These are phyloP conservation scores for Ceraclea dissimilis DNA, from an alignment of 2,888 invertebrate genomes.

Conservation along the genomic window DNA sequence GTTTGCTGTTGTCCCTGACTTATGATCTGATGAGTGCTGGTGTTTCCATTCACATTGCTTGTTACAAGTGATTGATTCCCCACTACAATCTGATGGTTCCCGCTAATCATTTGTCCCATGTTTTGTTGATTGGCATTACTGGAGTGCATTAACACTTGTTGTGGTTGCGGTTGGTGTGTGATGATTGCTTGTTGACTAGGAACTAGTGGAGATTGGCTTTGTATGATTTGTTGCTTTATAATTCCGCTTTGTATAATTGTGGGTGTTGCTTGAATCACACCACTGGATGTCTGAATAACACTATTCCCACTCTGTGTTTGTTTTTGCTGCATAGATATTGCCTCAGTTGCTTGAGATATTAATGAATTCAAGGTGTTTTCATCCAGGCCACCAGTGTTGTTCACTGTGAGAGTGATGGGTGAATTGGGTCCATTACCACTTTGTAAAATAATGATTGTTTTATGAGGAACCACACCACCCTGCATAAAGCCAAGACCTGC, in stretches of 20 bases:
- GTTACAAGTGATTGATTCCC: slow-evolving; percentile 37
- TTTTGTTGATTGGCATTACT: slow-evolving; percentile 12
- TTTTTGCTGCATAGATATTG: slow-evolving; percentile 42
- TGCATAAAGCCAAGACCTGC: slow-evolving; percentile 41
- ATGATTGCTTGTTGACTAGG: slow-evolving; percentile 45
- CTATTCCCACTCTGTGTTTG: slow-evolving; percentile 15
- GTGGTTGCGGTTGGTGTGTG: slow-evolving; percentile 43
- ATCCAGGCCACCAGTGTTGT: slow-evolving; percentile 47
- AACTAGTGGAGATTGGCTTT: slow-evolving; percentile 36
- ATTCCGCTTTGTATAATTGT: slow-evolving; percentile 35
- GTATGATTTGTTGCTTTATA: slow-evolving; percentile 24
- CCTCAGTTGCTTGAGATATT: slow-evolving; percentile 48
- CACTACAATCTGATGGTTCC: slow-evolving; percentile 27
- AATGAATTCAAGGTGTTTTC: slow-evolving; percentile 48
- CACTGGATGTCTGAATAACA: slow-evolving; percentile 26
- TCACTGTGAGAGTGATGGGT: slow-evolving; percentile 46
- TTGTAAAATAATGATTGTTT: slow-evolving; percentile 47
- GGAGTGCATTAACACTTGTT: slow-evolving; percentile 27
- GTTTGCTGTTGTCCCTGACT: slow-evolving; percentile 14
- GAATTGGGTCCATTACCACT: slow-evolving; percentile 40
- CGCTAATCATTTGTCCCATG: slow-evolving; percentile 11
- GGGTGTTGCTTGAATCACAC: slow-evolving; percentile 45
- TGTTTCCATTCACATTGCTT: slow-evolving; percentile 41
- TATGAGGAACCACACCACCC: slow-evolving; percentile 41
- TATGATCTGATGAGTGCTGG: slow-evolving; percentile 31